Base-by-base conservation (phyloP, 2,888 invertebrate genomes). In the Clanis bilineata region DNA sequence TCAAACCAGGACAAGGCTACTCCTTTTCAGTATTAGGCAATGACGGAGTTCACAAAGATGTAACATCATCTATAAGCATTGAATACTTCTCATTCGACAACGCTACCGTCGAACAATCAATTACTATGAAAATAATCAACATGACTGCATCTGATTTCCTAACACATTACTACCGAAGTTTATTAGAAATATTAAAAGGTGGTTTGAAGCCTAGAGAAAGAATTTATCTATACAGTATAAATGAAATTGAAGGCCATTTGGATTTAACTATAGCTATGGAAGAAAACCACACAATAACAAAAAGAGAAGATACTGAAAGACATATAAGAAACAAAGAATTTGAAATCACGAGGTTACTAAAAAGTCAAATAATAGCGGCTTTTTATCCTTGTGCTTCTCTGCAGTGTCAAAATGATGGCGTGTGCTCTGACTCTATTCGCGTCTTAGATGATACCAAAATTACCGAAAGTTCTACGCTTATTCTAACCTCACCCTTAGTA, bases 21-120 rank as follows among this genome's bases (percentile, higher is more conserved):
- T 95, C 96, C 0, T 93, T 98, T 71, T 95, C 95, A 32, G 94
- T 98, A 0, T 94, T 95, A 7, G 98, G 98, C 1, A 97, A 96
- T 80, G 99, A 99, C 85, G 98, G 98, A 0, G 94, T 95, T 69
- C 97, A 98, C 78, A 93, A 94, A 60, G 96, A 97, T 83, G 98
- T 98, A 0, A 90, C 95, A n/a, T 98, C 98, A 0, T 96, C 96
- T 6, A 95, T 98, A 2, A 96, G 95, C 4, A 94, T 98, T 0
- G 96, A 97, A 78, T 97, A 97, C 76, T 92, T 96, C 57, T 93
- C 94, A 2, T 97, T 98, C 79, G 95, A 95, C 69, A 97, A 98
- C 77, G 85, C 87, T 12, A 98, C 98, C 0, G 94, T 98, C 3
- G 95, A 96, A 59, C 96, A 97, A 81, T 97, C 97, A 9, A 92